Percentiles rank a stretch among this genome's conserved stretches.
Conservation (phyloP, 2,888 invertebrate species). For the Plebejus anna region DNA sequence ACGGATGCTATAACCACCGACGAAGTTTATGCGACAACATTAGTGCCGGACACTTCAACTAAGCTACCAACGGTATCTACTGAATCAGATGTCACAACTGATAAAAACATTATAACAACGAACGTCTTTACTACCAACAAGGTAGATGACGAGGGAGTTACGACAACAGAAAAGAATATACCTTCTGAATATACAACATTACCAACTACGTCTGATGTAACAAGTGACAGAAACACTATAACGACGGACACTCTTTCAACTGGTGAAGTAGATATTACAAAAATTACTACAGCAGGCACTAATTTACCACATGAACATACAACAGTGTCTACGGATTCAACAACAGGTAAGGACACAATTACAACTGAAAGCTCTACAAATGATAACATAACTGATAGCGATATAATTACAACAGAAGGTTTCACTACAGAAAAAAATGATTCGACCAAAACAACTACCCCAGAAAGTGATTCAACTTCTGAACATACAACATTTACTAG, state of each 20-base stretch:
- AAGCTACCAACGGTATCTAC: background rate
- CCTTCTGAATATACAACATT: background rate
- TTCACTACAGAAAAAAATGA: background rate
- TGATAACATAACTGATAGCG: background rate
- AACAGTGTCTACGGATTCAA: background rate
- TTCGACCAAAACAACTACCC: background rate
- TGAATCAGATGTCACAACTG: background rate
- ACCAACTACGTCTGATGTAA: background rate
- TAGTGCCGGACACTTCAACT: too few species aligned
- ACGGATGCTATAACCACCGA: too few species aligned
- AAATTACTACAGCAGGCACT: background rate
- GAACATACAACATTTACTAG: background rate
- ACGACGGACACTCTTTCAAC: background rate
- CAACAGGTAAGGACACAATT: background rate
- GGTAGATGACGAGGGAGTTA: background rate
- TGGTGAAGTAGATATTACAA: background rate
- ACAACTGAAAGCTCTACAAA: background rate
- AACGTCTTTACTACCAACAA: background rate
- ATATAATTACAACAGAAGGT: background rate
- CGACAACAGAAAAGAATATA: background rate
- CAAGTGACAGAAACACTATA: background rate
- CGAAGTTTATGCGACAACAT: too few species aligned
- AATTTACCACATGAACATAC: background rate
- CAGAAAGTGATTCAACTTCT: background rate
- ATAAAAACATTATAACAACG: background rate